These are phyloP conservation scores for Mallateleia sp. DNA, from an alignment of 2,888 invertebrate species.

Conservation along the genomic window DNA sequence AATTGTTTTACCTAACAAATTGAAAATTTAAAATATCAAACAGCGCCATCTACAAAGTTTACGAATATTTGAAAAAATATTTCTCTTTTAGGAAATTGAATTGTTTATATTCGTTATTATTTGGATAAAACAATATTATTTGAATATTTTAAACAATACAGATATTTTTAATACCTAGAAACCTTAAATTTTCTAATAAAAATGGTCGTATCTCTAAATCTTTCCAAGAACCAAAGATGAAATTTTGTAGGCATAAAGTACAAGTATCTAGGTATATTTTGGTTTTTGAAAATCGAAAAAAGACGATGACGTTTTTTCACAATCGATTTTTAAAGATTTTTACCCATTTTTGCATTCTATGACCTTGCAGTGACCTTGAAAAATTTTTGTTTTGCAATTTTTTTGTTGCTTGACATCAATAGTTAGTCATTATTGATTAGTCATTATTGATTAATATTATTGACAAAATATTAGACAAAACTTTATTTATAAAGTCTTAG, in stretches of 20 bases:
- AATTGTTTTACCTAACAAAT: too few species aligned
- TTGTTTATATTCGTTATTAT: conserved; percentile 15
- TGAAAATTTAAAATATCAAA: conserved; percentile 18
- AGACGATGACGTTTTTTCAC: conserved; percentile 10
- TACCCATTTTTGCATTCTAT: not conserved
- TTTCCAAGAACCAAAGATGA: not conserved
- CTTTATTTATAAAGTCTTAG: conserved; percentile 10
- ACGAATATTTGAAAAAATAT: conserved; percentile 9
- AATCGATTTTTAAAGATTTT: conserved; percentile 21
- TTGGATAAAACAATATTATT: conserved; percentile 12
- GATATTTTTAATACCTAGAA: conserved; percentile 14
- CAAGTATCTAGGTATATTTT: conserved; percentile 7
- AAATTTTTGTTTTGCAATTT: conserved; percentile 5
- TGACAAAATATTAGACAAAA: not conserved
- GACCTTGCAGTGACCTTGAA: conserved; percentile 17
- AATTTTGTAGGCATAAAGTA: conserved; percentile 10
- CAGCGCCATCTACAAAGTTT: conserved; percentile 9
- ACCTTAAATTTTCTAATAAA: conserved; percentile 24
- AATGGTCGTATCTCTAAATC: conserved; percentile 10
- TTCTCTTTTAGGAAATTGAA: conserved; percentile 7
- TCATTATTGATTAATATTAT: too few species aligned
- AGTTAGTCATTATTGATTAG: too few species aligned
- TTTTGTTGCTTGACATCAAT: conserved; percentile 4
- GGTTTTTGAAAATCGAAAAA: conserved; percentile 4
- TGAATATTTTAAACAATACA: conserved; percentile 5